These are phyloP conservation scores for Apostichopus californicus DNA, from an alignment of 35 echinoderm and acorn worm species.

Conservation along the genomic window DNA sequence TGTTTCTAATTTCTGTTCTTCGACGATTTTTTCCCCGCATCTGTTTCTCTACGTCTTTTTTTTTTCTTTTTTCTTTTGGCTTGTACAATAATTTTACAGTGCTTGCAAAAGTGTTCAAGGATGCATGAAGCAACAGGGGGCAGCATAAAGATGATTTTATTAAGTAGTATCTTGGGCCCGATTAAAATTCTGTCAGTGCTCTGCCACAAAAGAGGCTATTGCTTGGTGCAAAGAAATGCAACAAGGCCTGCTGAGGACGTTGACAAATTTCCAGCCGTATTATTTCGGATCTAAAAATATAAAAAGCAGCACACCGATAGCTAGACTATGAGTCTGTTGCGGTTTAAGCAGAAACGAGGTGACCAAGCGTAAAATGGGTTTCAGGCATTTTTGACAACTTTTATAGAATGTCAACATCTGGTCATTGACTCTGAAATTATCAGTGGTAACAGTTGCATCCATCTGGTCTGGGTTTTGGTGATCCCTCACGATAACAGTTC, in stretches of 20 bases:
- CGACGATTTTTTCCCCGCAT: neutral
- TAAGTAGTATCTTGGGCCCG: constrained; percentile 41
- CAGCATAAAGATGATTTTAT: constrained; percentile 41
- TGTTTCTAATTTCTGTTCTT: constrained; percentile 14
- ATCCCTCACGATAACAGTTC: neutral
- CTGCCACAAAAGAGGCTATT: constrained; percentile 41
- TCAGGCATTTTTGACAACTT: constrained; percentile 47
- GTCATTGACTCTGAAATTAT: constrained; percentile 35
- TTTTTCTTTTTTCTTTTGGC: no score
- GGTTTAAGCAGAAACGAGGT: constrained; percentile 27
- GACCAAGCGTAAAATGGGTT: constrained; percentile 46
- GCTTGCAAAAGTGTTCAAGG: constrained; percentile 39
- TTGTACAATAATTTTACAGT: constrained; percentile 24
- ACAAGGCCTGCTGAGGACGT: constrained; percentile 22
- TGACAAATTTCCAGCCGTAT: constrained; percentile 35
- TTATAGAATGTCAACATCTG: constrained; percentile 23
- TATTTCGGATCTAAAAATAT: neutral
- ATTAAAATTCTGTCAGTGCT: constrained; percentile 38
- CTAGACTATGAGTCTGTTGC: neutral
- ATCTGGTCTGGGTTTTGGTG: neutral
- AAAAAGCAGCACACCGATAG: neutral
- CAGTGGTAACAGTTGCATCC: neutral
- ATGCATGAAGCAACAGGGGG: constrained; percentile 48
- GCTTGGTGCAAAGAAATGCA: constrained; percentile 19
- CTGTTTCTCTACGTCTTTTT: neutral